Conservation (phyloP, 1,140 invertebrate genomes). For the Pygmarrhopalites habei region DNA sequence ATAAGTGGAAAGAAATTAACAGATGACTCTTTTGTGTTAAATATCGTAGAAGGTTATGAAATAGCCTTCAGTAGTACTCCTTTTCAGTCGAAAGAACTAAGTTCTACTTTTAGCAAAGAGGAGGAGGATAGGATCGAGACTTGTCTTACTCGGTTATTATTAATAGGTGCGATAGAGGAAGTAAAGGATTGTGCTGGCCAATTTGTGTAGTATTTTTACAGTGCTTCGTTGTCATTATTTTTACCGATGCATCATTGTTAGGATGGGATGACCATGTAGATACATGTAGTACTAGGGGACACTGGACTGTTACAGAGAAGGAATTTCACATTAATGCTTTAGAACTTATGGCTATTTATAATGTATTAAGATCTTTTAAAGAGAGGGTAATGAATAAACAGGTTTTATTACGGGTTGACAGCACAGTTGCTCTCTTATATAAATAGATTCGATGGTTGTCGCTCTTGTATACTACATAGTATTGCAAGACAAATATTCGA, state of each 20-base stretch:
- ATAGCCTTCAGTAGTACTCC: too few species aligned
- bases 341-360: constrained; percentile 11
- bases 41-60: too few species aligned
- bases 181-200: too few species aligned
- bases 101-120: too few species aligned
- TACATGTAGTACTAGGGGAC: neutral
- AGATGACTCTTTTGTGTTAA: too few species aligned
- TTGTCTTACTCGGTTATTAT: too few species aligned
- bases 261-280: neutral
- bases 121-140: too few species aligned
- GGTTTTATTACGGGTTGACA: constrained; percentile 9
- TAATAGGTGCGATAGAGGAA: too few species aligned
- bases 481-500: constrained; percentile 17
- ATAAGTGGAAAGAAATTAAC: too few species aligned
- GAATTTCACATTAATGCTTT: constrained; percentile 12
- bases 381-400: neutral
- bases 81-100: too few species aligned
- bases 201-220: too few species aligned
- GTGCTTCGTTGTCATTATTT: neutral
- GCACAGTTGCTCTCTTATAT: constrained; percentile 10
- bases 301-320: neutral
- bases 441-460: constrained; percentile 12
- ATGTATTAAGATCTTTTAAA: neutral
- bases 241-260: constrained; percentile 7
- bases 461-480: neutral